These are phyloP conservation scores for Dipodomys spectabilis DNA, from an alignment of 2,113 vertebrate species.

Conservation along the genomic window DNA sequence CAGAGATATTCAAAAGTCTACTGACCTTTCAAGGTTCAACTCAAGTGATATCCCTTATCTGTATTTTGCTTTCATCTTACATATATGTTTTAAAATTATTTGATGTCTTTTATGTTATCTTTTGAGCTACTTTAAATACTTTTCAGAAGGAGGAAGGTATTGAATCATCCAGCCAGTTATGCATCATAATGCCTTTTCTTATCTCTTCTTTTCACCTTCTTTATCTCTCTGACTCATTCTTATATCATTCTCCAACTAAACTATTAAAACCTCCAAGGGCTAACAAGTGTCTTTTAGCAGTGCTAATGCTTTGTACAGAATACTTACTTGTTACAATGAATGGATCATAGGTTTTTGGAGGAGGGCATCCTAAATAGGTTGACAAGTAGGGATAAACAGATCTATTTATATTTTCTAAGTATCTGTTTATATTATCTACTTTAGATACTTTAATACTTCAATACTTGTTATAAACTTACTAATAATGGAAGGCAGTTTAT, in stretches of 20 bases:
- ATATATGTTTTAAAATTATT: constrained; percentile 53
- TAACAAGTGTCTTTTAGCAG: background rate
- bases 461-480: background rate
- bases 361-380: background rate
- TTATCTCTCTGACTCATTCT: constrained; percentile 31
- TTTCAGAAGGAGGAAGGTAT: constrained; percentile 62
- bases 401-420: background rate
- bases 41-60: background rate
- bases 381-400: background rate
- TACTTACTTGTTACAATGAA: background rate
- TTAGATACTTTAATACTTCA: background rate
- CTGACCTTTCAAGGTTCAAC: constrained; percentile 33
- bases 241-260: background rate
- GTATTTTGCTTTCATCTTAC: constrained; percentile 54
- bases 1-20: constrained; percentile 17
- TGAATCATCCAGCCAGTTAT: background rate
- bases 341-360: background rate
- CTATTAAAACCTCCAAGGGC: background rate
- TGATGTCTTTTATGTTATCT: constrained; percentile 46
- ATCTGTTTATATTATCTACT: too few relatives aligned
- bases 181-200: background rate
- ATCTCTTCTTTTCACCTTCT: constrained; percentile 39
- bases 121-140: constrained; percentile 61
- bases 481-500: background rate
- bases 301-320: background rate